Conservation (phyloP, 2,797 vertebrate species). For the Coreius guichenoti region DNA sequence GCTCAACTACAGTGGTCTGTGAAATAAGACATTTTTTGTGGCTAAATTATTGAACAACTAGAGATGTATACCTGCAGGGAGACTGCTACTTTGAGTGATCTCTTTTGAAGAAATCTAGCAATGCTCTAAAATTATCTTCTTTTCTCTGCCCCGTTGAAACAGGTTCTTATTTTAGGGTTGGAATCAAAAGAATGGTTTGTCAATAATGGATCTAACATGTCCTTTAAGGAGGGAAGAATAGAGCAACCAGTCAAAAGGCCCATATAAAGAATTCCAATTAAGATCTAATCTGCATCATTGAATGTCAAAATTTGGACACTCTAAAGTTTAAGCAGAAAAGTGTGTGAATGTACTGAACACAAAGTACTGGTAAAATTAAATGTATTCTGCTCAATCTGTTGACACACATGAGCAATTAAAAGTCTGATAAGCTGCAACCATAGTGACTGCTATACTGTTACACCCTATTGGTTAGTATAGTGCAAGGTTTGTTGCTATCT, state of each 20-base stretch:
- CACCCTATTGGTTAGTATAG: slow-evolving; percentile 14
- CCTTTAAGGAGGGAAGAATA: background rate
- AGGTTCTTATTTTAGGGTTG: background rate
- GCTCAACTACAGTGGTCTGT: slow-evolving; percentile 62
- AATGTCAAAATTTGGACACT: slow-evolving; percentile 21
- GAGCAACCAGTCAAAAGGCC: background rate
- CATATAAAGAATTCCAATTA: background rate
- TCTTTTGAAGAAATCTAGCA: slow-evolving; percentile 55
- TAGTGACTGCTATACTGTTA: background rate
- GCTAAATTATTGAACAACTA: slow-evolving; percentile 76
- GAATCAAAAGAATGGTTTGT: slow-evolving; percentile 41
- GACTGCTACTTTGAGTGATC: slow-evolving; percentile 57
- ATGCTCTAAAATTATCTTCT: slow-evolving; percentile 10
- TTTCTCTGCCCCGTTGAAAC: slow-evolving; percentile 13
- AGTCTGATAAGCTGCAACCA: background rate
- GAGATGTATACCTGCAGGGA: slow-evolving; percentile 75
- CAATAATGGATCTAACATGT: slow-evolving; percentile 23
- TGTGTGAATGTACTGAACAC: background rate
- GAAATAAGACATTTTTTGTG: slow-evolving; percentile 72
- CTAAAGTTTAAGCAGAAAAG: background rate
- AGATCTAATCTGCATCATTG: background rate
- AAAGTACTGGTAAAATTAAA: background rate
- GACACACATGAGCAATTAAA: background rate
- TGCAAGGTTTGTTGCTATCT: slow-evolving; percentile 11
- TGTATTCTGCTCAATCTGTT: slow-evolving; percentile 1